Base-by-base conservation (phyloP, 2,888 invertebrate genomes). In the Xestia c-nigrum region DNA sequence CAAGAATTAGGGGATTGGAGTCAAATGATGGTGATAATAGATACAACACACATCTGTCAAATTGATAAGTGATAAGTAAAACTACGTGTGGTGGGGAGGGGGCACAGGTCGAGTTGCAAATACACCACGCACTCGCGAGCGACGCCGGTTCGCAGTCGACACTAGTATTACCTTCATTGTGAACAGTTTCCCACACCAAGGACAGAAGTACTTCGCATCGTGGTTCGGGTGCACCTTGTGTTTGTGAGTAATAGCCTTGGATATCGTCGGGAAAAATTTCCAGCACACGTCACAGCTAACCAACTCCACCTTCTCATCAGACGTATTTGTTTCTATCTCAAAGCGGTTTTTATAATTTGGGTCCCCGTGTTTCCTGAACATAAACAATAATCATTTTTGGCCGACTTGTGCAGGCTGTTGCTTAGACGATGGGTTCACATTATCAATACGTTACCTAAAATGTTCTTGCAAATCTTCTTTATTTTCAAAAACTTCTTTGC, bases 111-210 rank as follows among this genome's bases (percentile, higher is more conserved):
- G 86, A 70, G 46, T 68, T 63, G 63, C 10, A 71, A 65, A 74
- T 72, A 72, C 63, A 65, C 24, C 63, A 64, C 70, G 72, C 73
- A 76, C 74, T 38, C 50, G 55, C 61, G 63, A 50, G 78, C 63
- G 64, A 46, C 69, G 61, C 50, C 71, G 40, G n/a, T 40, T 65
- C 59, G n/a, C 24, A 21, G 19, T 12, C n/a, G 19, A 66, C 61
- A 68, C 70, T n/a, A 69, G 63, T 50, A 67, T 91, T 93, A 97
- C 97, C 96, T 97, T 97, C 90, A 98, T 94, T 16, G 98, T 97
- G 91, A 98, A 98, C 73, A 97, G 97, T 95, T 97, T 97, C 14
- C 98, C 98, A 91, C 98, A 98, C 94, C 97, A 97, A 46, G 97
- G 97, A 81, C 98, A 98, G 91, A 97, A 98, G 92, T 97, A 97